These are phyloP conservation scores for Parnassius glacialis DNA, from an alignment of 2,888 invertebrate species.

Conservation along the genomic window DNA sequence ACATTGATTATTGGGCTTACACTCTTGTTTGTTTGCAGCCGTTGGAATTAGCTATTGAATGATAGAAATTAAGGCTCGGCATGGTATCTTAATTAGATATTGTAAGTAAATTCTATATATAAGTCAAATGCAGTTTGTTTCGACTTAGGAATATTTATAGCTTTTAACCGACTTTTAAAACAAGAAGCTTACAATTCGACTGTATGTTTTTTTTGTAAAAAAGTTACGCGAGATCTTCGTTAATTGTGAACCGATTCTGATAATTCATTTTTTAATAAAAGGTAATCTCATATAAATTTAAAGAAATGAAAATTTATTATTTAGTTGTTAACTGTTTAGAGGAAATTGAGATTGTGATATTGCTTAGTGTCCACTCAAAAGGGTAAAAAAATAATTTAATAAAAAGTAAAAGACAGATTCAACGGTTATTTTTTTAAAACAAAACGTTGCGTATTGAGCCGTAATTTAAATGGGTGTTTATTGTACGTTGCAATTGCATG, in stretches of 20 bases:
- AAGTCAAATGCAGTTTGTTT: slow-evolving; percentile 78
- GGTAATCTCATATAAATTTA: too few species aligned
- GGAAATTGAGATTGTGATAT: too few species aligned
- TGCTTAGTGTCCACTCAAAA: too few species aligned
- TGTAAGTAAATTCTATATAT: slow-evolving; percentile 30
- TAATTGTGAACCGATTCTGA: too few species aligned
- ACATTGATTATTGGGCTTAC: slow-evolving; percentile 34
- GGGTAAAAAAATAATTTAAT: too few species aligned
- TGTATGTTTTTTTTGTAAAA: too few species aligned
- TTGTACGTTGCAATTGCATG: slow-evolving; percentile 68
- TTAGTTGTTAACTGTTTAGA: too few species aligned
- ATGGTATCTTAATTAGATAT: slow-evolving; percentile 41
- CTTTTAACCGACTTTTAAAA: too few species aligned
- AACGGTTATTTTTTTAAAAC: slow-evolving; percentile 57
- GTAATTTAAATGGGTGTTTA: slow-evolving; percentile 57
- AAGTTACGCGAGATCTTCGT: too few species aligned
- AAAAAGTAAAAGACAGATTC: slow-evolving; percentile 8
- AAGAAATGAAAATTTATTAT: too few species aligned
- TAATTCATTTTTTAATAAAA: too few species aligned
- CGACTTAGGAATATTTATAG: slow-evolving; percentile 1
- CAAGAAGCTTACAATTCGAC: too few species aligned
- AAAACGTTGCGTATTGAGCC: slow-evolving; percentile 51
- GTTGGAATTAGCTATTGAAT: slow-evolving; percentile 38
- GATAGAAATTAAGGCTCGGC: slow-evolving; percentile 10
- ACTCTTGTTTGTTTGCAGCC: slow-evolving; percentile 38